These are phyloP conservation scores for Dendrolimus houi DNA, from an alignment of 2,888 invertebrate genomes.

Conservation along the genomic window DNA sequence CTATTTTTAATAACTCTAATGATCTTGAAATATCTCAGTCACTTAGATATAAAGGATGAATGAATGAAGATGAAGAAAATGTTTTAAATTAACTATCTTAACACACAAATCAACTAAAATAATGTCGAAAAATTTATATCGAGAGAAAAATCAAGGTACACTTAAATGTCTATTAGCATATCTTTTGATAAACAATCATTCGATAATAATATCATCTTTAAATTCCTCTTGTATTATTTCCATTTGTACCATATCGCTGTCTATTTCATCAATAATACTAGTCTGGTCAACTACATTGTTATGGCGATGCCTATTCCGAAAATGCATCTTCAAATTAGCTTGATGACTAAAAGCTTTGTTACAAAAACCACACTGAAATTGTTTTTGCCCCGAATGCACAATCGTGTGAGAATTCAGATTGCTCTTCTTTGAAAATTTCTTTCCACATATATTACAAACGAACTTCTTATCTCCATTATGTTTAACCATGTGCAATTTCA, in stretches of 20 bases:
- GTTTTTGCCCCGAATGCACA: constrained; percentile 74
- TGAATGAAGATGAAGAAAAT: no score
- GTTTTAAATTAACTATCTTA: no score
- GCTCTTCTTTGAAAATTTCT: constrained; percentile 76
- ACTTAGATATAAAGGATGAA: no score
- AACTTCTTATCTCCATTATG: constrained; percentile 75
- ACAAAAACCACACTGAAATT: constrained; percentile 68
- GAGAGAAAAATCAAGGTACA: no score
- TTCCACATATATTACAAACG: constrained; percentile 76
- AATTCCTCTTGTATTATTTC: constrained; percentile 43
- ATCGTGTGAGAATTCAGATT: constrained; percentile 76
- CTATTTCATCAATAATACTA: constrained; percentile 18
- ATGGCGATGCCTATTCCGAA: constrained; percentile 36
- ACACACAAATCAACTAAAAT: no score
- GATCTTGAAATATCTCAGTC: no score
- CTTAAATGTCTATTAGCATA: no score
- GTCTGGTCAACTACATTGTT: constrained; percentile 15
- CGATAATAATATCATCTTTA: neutral
- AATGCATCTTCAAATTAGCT: constrained; percentile 49
- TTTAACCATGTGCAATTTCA: constrained; percentile 67
- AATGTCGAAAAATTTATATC: no score
- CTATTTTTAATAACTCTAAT: no score
- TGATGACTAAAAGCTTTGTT: constrained; percentile 67
- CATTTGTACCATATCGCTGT: constrained; percentile 37
- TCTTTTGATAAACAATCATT: no score